Percentiles rank a stretch among this genome's conserved stretches.
phyloP scores from a whole-genome alignment of 92 coral and sea anemone species.

The Zoanthus sociatus region DNA sequence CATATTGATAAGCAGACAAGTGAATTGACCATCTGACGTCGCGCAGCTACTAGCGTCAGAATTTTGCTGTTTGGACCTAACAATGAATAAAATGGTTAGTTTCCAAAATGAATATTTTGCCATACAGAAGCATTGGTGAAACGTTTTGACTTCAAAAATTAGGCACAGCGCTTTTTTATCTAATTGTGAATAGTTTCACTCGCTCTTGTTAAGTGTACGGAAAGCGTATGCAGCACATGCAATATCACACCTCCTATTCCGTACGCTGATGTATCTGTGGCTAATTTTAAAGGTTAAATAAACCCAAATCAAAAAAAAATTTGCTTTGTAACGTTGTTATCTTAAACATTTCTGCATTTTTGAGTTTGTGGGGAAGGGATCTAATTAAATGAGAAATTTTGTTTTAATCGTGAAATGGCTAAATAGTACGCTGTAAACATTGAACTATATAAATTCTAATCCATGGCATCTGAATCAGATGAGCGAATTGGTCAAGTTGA shows the following conservation, averaged over 20 bases:
- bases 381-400: no score
- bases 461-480: no score
- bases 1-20: no score
- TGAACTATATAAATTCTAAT: no score
- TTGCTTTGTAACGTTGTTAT: neutral
- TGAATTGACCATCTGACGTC: no score
- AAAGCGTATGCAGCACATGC: slow-evolving; percentile 58
- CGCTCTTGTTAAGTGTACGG: slow-evolving; percentile 51
- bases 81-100: slow-evolving; percentile 45
- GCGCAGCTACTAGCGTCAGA: no score
- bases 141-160: slow-evolving; percentile 39
- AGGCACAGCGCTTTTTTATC: slow-evolving; percentile 49
- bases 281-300: slow-evolving; percentile 46
- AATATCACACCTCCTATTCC: slow-evolving; percentile 62
- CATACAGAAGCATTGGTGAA: slow-evolving; percentile 61
- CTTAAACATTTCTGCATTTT: neutral
- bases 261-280: slow-evolving; percentile 60
- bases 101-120: slow-evolving; percentile 57
- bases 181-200: slow-evolving; percentile 48
- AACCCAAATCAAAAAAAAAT: neutral
- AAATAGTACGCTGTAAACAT: no score
- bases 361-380: neutral
- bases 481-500: no score
- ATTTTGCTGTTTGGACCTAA: no score
- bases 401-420: no score